Conservation (phyloP, 2,113 vertebrate genomes). For the Pelecanus crispus region DNA sequence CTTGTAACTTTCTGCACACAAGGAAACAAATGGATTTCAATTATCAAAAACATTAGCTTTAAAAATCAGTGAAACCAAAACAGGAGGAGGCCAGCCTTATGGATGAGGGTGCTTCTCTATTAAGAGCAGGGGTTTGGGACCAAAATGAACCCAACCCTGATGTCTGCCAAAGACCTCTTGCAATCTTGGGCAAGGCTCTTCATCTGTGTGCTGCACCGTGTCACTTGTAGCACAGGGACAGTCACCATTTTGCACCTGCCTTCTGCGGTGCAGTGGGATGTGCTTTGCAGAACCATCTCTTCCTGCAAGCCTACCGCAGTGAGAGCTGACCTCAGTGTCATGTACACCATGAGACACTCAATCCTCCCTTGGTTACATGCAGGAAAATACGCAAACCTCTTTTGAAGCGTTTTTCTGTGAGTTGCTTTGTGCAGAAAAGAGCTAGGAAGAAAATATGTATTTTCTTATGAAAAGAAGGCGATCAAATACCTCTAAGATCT, state of each 20-base stretch:
- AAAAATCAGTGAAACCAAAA: background rate
- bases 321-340: background rate
- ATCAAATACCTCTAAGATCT: background rate
- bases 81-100: background rate
- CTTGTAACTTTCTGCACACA: background rate
- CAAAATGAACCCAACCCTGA: background rate
- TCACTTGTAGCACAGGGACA: background rate
- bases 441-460: background rate
- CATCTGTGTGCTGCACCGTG: accelerated
- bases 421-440: background rate
- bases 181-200: background rate
- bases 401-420: accelerated
- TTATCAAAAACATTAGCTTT: background rate
- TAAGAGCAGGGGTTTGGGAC: background rate
- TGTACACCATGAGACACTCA: background rate
- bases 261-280: too few relatives aligned
- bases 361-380: background rate
- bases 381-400: background rate
- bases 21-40: background rate
- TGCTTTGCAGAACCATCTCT: background rate
- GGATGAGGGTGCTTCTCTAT: background rate
- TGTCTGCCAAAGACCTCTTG: background rate
- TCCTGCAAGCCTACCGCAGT: background rate
- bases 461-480: background rate
- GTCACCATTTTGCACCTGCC: accelerated